These are phyloP conservation scores for Sarcophaga carnaria DNA, from an alignment of 2,888 invertebrate genomes.

Conservation along the genomic window DNA sequence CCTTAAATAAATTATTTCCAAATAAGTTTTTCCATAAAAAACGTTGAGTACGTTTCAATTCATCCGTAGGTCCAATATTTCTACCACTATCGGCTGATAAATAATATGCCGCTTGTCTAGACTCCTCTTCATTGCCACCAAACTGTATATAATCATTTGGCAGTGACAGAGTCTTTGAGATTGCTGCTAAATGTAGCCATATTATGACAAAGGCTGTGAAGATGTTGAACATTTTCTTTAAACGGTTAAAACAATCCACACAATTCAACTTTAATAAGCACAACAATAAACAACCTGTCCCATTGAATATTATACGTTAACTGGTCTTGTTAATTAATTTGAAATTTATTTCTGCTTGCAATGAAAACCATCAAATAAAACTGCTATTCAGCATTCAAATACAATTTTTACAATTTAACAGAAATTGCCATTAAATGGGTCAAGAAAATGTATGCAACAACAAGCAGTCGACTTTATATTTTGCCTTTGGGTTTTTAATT, in stretches of 20 bases:
- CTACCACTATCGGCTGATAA: constrained; percentile 53
- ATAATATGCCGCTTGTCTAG: constrained; percentile 58
- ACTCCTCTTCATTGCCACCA: constrained; percentile 47
- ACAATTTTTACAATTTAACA: constrained; percentile 22
- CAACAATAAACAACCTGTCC: constrained; percentile 7
- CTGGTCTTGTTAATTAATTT: constrained; percentile 12
- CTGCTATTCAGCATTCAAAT: constrained; percentile 25
- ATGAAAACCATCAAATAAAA: constrained; percentile 18
- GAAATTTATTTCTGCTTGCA: constrained; percentile 30
- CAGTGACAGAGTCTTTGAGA: not conserved
- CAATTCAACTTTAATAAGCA: not conserved
- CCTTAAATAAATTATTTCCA: constrained; percentile 42
- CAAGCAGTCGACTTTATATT: not conserved
- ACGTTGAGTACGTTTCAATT: constrained; percentile 62
- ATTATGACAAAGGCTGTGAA: not conserved
- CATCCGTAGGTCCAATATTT: constrained; percentile 55
- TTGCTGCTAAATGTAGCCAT: constrained; percentile 1
- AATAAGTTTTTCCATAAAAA: constrained; percentile 66
- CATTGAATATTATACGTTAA: constrained; percentile 21
- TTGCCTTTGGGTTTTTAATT: not conserved
- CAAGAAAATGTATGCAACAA: constrained; percentile 34
- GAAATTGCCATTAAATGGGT: constrained; percentile 40
- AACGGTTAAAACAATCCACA: not conserved
- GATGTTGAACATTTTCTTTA: not conserved
- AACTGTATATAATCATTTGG: constrained; percentile 55